phyloP scores from a whole-genome alignment of 1,140 invertebrate genomes.

The Sycophila sp. region DNA sequence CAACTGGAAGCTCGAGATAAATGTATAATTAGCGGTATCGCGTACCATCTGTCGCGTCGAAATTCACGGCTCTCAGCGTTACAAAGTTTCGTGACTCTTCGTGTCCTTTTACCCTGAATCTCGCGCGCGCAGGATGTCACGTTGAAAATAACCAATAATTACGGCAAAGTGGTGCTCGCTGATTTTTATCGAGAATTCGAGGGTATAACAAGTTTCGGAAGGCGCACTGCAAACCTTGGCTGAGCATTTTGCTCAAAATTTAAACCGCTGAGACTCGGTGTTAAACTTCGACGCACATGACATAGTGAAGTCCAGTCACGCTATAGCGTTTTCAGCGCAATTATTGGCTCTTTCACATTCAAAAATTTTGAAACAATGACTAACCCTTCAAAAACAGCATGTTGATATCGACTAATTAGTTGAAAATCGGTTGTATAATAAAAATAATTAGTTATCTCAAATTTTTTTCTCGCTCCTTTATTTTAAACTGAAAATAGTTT shows the following conservation, averaged over 20 bases:
- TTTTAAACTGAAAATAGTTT: too few species aligned
- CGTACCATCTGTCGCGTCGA: constrained; percentile 51
- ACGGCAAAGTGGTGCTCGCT: constrained; percentile 14
- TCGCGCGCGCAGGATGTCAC: constrained; percentile 22
- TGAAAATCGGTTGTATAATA: too few species aligned
- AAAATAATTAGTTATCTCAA: too few species aligned
- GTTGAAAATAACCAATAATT: constrained; percentile 34
- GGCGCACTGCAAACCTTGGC: not conserved
- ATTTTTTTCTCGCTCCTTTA: too few species aligned
- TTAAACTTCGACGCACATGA: constrained; percentile 14
- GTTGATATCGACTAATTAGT: too few species aligned
- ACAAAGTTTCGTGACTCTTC: constrained; percentile 24
- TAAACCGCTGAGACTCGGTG: not conserved
- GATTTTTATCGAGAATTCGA: constrained; percentile 30
- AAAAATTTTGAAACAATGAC: too few species aligned
- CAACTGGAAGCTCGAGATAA: constrained; percentile 4
- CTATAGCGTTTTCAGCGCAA: too few species aligned
- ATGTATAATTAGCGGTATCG: constrained; percentile 30
- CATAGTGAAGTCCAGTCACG: not conserved
- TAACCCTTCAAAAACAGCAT: too few species aligned
- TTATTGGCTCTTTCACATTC: too few species aligned
- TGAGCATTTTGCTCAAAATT: not conserved
- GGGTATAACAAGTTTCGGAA: constrained; percentile 6
- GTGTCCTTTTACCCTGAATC: not conserved
- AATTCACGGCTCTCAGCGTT: constrained; percentile 46